A percentile compares a stretch with the other conserved stretches of the same genome.
Evolutionary conservation across 2,797 vertebrate species (phyloP).

Genomic region (Sarcoramphus papa): DNA sequence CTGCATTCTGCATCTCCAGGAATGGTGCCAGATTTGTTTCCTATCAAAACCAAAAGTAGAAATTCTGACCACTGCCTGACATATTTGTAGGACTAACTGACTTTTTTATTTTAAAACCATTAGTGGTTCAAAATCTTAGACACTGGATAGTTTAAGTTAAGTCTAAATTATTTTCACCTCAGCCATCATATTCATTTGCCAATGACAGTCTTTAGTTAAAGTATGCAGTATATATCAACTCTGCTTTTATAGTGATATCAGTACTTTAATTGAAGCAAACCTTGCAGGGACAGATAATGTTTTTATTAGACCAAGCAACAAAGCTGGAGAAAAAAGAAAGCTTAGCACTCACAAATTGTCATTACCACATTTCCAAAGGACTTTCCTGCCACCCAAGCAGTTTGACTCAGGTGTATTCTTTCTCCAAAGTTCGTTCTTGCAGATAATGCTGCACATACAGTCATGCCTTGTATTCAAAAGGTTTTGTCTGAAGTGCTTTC

Average conservation of each 20-base stretch:
- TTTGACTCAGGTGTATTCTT: neutral
- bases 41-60: constrained; percentile 56
- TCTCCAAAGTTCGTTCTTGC: neutral
- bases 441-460: neutral
- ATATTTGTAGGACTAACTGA: constrained; percentile 32
- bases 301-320: neutral
- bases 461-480: neutral
- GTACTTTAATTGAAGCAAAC: neutral
- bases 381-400: neutral
- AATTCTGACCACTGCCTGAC: constrained; percentile 46
- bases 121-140: constrained; percentile 31
- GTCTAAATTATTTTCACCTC: neutral
- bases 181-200: neutral
- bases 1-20: constrained; percentile 20
- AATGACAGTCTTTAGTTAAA: neutral
- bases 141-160: constrained; percentile 11
- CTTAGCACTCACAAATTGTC: neutral
- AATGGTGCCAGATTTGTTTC: constrained; percentile 42
- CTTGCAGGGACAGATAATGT: neutral
- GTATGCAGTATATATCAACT: neutral
- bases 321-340: neutral
- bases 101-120: constrained; percentile 49
- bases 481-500: neutral
- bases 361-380: neutral
- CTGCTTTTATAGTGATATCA: neutral